Evolutionary conservation across 2,888 invertebrate species (phyloP).

Genomic region (Campoletis raptor): DNA sequence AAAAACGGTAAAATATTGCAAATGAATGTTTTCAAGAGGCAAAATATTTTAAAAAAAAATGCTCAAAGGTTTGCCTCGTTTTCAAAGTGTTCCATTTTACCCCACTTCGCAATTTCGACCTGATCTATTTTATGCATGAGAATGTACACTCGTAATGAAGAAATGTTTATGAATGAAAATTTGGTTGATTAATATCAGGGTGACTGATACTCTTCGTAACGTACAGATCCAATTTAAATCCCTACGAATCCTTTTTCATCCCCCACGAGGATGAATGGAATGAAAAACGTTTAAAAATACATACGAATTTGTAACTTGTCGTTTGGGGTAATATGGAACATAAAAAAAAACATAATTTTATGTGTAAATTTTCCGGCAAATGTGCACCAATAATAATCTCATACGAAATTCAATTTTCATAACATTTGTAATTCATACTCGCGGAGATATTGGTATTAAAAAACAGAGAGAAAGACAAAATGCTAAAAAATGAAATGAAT

Average conservation of each 20-base stretch:
- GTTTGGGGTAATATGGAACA: background rate
- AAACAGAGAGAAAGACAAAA: background rate
- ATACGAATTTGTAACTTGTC: background rate
- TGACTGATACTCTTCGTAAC: background rate
- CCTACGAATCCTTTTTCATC: background rate
- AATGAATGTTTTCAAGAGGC: background rate
- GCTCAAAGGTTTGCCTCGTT: background rate
- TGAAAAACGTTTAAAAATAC: constrained; percentile 8
- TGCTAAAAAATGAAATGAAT: background rate
- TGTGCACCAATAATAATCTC: background rate
- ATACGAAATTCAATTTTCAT: background rate
- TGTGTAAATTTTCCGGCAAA: background rate
- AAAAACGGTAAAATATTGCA: background rate
- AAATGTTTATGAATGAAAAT: background rate
- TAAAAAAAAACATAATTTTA: background rate
- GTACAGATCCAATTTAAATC: background rate
- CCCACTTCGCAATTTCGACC: background rate
- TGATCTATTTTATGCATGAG: background rate
- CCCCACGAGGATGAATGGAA: constrained; percentile 2
- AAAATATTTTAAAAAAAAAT: background rate
- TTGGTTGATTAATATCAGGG: background rate
- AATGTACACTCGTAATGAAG: background rate
- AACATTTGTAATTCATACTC: background rate
- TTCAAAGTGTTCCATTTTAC: background rate
- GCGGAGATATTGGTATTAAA: background rate